Base-by-base conservation (phyloP, 2,888 invertebrate species). In the Mesodorylaimus sp. region DNA sequence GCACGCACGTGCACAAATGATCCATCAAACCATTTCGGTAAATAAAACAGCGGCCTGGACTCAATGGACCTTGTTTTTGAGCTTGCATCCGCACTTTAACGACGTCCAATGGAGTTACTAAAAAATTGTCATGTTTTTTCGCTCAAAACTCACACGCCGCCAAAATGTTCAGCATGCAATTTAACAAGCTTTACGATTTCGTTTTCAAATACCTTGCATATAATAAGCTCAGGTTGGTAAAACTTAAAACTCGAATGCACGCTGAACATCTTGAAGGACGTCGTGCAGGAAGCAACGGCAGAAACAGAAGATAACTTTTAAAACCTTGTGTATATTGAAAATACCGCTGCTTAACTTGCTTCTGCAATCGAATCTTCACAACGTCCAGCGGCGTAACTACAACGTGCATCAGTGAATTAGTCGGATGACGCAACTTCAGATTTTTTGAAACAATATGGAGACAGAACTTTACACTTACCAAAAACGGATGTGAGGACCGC, bases 11-110 rank as follows among this genome's bases (percentile, higher is more conserved):
- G 67, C 93, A 95, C 36, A 93, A 70, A 66, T 95, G 93, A 69
- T 97, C 97, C 93, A 95, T 95, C 13, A 97, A 73, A 1, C 97
- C 95, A 75, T 97, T 97, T 66, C 89, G 89, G 68, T 89, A 95
- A 5, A 95, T 71, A 66, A 86, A 95, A 69, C 93, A 91, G 69
- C 82, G 83, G 57, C 84, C 82, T 7, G 80, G 79, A 3, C 79
- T 70, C 58, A 81, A 66, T 1, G 80, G 79, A n/a, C n/a, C n/a
- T 60, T 85, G 86, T 62, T 85, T 83, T 68, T 97, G 95, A 2
- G 86, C 80, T 72, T 97, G 97, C 38, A 99, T 74, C 45, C 97
- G 77, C 54, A 93, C 89, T 75, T 99, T 99, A 1, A 99, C 84
- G n/a, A 97, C 97, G 74, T 99, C 97, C 57, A 99, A 72, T 0